Percentiles rank a stretch among this genome's conserved stretches.
These are phyloP conservation scores for Trichonephila clavipes DNA, from an alignment of 1,140 invertebrate genomes.

Conservation along the genomic window DNA sequence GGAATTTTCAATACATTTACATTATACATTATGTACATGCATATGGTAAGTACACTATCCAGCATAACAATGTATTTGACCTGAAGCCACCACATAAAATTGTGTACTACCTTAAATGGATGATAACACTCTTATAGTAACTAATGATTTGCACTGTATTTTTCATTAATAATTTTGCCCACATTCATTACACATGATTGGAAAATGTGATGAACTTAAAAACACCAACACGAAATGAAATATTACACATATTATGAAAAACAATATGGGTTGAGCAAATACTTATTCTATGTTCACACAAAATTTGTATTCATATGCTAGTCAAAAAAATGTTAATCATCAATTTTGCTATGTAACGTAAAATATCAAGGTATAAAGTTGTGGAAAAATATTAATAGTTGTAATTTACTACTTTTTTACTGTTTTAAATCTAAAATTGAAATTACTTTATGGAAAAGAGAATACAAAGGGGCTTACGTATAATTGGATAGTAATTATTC, in stretches of 20 bases:
- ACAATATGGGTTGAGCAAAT: not conserved
- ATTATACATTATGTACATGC: slow-evolving; percentile 74
- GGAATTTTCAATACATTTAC: slow-evolving; percentile 65
- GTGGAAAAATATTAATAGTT: too few relatives aligned
- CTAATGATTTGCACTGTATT: not conserved
- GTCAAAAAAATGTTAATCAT: too few relatives aligned
- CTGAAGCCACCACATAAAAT: slow-evolving; percentile 48
- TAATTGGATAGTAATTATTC: not conserved
- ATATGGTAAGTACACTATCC: slow-evolving; percentile 69
- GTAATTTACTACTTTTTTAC: not conserved
- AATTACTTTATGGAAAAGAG: not conserved
- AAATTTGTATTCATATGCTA: too few relatives aligned
- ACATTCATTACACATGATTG: not conserved
- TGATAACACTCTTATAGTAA: slow-evolving; percentile 24
- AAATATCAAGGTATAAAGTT: too few relatives aligned
- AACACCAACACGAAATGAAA: not conserved
- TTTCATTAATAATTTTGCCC: not conserved
- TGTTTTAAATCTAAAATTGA: not conserved
- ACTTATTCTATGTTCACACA: not conserved
- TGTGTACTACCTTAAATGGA: slow-evolving; percentile 51
- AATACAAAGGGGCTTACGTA: not conserved
- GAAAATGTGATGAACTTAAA: not conserved
- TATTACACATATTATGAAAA: not conserved
- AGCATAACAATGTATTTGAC: slow-evolving; percentile 51
- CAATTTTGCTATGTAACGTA: too few relatives aligned